These are phyloP conservation scores for Eidolon helvum DNA, from an alignment of 2,113 vertebrate species.

Conservation along the genomic window DNA sequence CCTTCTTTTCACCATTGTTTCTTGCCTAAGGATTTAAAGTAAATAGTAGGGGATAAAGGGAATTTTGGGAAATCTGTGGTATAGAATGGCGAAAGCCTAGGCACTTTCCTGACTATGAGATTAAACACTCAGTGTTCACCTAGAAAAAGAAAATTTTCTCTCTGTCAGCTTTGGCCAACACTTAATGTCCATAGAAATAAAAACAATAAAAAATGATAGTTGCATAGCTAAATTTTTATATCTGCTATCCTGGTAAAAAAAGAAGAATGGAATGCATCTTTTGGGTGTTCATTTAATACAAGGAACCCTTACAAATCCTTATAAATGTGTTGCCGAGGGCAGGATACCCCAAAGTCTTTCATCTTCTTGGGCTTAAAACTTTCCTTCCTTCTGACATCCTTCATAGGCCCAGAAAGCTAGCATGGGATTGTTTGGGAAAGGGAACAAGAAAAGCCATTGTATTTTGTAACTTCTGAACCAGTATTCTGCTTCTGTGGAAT, in stretches of 20 bases:
- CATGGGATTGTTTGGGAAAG: neutral
- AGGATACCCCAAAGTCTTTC: neutral
- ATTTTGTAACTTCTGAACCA: neutral
- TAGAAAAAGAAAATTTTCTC: neutral
- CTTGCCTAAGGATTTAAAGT: neutral
- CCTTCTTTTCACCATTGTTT: neutral
- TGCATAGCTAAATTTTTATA: neutral
- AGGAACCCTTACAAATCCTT: neutral
- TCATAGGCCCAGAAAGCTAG: neutral
- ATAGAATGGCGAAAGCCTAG: neutral
- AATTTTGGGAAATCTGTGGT: neutral
- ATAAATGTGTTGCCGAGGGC: neutral
- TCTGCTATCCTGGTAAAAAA: neutral
- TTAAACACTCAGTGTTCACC: neutral
- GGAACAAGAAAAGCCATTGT: neutral
- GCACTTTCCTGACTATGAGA: neutral
- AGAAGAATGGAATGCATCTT: neutral
- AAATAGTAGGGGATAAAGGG: neutral
- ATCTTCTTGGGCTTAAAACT: neutral
- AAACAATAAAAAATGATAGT: neutral
- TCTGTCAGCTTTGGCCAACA: neutral
- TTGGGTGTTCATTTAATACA: neutral
- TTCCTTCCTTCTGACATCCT: neutral
- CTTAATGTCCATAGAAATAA: neutral
- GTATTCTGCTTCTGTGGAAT: neutral